Base-by-base conservation (phyloP, 2,888 invertebrate genomes). In the Athalia circularis region DNA sequence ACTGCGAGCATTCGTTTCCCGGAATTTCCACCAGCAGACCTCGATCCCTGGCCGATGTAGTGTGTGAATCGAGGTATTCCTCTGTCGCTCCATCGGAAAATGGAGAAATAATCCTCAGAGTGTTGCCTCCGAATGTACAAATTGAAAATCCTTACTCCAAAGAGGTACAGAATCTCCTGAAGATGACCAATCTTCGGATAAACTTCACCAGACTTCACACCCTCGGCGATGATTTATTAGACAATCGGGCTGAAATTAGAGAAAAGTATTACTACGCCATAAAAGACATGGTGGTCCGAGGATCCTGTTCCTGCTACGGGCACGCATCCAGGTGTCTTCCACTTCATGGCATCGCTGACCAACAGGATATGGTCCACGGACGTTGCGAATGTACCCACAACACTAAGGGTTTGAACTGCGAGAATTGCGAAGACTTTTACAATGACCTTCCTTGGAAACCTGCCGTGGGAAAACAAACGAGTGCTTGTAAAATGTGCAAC, bases 241-340 rank as follows among this genome's bases (percentile, higher is more conserved):
- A 99, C 89, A 95, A 95, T 87, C 93, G 98, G 79, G 93, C 95
- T 75, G 99, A 99, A 91, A 98, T 99, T 87, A 96, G 93, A 88
- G 98, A 99, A 91, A 99, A 99, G 91, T 99, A 99, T 91, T 99
- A 99, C 90, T 99, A 99, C 90, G 95, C 98, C 50, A 96, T 99
- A 83, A 97, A 96, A 85, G 97, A 99, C 89, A 98, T 99, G 98
- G 96, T 98, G 45, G 98, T 99, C 7, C 93, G 99, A 84, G 99
- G 99, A 3, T 98, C 98, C 4, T 99, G 99, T 91, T 99, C 99
- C 2, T 99, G 99, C 91, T 99, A 99, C 90, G 99, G 99, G 0
- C 99, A 99, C 90, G 99, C 99, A 11, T 96, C 96, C 65, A 93
- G 95, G 75, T 97, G 97, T 90, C 91, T 97, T 81, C 97, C 96